phyloP scores from a whole-genome alignment of 1,140 invertebrate genomes.

The Brachionus plicatilis region DNA sequence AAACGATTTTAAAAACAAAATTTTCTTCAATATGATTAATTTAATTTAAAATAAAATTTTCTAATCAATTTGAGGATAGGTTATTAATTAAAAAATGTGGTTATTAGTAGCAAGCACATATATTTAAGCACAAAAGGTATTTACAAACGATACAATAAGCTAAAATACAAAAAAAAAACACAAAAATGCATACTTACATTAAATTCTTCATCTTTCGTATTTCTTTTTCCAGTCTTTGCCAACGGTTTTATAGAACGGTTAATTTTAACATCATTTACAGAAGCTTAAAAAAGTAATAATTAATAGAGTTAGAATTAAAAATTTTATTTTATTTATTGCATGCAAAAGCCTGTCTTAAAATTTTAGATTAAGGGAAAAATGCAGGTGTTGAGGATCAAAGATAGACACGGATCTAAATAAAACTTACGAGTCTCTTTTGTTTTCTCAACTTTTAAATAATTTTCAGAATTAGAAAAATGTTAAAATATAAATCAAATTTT shows the following conservation, averaged over 20 bases:
- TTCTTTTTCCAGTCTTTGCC: slow-evolving; percentile 13
- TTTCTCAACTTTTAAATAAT: slow-evolving; percentile 3
- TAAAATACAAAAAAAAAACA: not conserved
- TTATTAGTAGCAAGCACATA: too few relatives aligned
- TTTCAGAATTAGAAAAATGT: not conserved
- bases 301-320: not conserved
- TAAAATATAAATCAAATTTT: not conserved
- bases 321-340: not conserved
- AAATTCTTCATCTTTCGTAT: slow-evolving; percentile 33
- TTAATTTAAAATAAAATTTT: too few relatives aligned
- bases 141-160: not conserved
- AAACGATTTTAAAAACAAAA: too few relatives aligned
- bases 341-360: not conserved
- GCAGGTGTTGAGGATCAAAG: not conserved
- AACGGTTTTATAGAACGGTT: not conserved
- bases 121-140: too few relatives aligned
- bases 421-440: slow-evolving; percentile 15
- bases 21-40: too few relatives aligned
- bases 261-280: not conserved
- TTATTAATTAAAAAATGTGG: too few relatives aligned
- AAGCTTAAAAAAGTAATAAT: not conserved
- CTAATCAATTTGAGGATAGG: too few relatives aligned
- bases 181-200: slow-evolving; percentile 5
- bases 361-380: not conserved
- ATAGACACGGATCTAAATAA: not conserved